Evolutionary conservation across 1,140 invertebrate species (phyloP).

Genomic region (Orussus abietinus): DNA sequence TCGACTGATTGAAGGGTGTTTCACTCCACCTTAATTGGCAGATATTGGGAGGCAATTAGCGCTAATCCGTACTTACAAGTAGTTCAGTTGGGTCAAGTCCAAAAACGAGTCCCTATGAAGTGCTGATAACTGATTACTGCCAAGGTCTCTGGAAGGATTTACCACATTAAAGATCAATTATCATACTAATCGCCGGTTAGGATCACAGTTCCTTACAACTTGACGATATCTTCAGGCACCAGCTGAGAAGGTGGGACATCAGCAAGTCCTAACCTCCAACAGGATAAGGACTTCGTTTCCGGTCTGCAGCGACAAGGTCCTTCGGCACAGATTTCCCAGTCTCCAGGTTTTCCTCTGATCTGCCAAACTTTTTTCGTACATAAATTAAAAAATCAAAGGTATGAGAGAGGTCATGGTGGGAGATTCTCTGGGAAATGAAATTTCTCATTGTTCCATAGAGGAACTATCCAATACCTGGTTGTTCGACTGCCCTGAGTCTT

Average conservation of each 20-base stretch:
- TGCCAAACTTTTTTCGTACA: constrained; percentile 62
- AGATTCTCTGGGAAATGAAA: too few relatives aligned
- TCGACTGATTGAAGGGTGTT: too few relatives aligned
- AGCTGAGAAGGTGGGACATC: constrained; percentile 64
- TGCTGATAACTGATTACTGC: constrained; percentile 67
- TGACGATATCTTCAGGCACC: constrained; percentile 65
- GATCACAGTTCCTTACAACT: too few relatives aligned
- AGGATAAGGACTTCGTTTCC: constrained; percentile 64
- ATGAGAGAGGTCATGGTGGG: too few relatives aligned
- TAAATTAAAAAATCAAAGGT: constrained; percentile 18
- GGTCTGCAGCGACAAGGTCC: constrained; percentile 67
- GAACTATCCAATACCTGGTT: constrained; percentile 64
- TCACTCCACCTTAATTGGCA: background rate
- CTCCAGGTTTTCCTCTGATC: constrained; percentile 56
- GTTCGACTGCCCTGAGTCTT: constrained; percentile 67
- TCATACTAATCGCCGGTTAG: too few relatives aligned
- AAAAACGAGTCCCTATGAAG: constrained; percentile 72
- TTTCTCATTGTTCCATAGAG: too few relatives aligned
- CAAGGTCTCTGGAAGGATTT: constrained; percentile 64
- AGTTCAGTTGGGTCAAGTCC: constrained; percentile 62
- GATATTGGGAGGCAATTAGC: too few relatives aligned
- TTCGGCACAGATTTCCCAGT: constrained; percentile 69
- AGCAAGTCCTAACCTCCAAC: constrained; percentile 65
- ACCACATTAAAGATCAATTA: constrained; percentile 4
- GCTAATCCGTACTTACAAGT: constrained; percentile 63